These are phyloP conservation scores for Poeciliopsis prolifica DNA, from an alignment of 2,113 vertebrate genomes.

Conservation along the genomic window DNA sequence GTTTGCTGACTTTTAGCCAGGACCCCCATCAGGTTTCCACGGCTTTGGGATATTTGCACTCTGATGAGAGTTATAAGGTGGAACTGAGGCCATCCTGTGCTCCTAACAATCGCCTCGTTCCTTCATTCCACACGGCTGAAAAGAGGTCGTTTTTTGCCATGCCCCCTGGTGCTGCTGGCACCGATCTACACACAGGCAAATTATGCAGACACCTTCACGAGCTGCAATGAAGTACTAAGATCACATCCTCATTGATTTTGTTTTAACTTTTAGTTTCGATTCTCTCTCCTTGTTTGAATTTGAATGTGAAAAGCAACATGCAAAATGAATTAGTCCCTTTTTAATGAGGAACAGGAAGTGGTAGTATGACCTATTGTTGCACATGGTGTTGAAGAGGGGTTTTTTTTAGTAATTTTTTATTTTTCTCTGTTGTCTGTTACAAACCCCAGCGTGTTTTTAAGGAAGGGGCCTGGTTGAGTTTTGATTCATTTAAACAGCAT, in stretches of 20 bases:
- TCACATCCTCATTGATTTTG: slow-evolving; percentile 80
- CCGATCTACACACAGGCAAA: slow-evolving; percentile 89
- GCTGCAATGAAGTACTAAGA: slow-evolving; percentile 87
- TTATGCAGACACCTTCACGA: slow-evolving; percentile 85
- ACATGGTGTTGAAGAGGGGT: slow-evolving; percentile 78
- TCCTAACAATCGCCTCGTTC: slow-evolving; percentile 88
- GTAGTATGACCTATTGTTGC: slow-evolving; percentile 85
- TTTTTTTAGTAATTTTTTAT: slow-evolving; percentile 63
- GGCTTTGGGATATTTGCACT: slow-evolving; percentile 88
- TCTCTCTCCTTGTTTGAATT: slow-evolving; percentile 71
- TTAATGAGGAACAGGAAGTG: slow-evolving; percentile 83
- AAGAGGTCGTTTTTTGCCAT: slow-evolving; percentile 91
- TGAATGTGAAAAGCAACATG: slow-evolving; percentile 80
- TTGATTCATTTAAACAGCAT: slow-evolving; percentile 41
- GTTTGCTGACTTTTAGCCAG: slow-evolving; percentile 95
- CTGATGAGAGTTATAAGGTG: slow-evolving; percentile 86
- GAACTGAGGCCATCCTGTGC: slow-evolving; percentile 87
- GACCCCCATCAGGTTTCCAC: slow-evolving; percentile 83
- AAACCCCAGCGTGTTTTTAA: slow-evolving; percentile 73
- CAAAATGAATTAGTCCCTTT: slow-evolving; percentile 73
- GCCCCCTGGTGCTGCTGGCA: slow-evolving; percentile 89
- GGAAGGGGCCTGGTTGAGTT: slow-evolving; percentile 57
- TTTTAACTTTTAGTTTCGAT: slow-evolving; percentile 66
- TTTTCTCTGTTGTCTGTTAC: slow-evolving; percentile 79
- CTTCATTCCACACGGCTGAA: slow-evolving; percentile 91